phyloP scores from a whole-genome alignment of 2,797 vertebrate genomes.

The Gambelia wislizenii region DNA sequence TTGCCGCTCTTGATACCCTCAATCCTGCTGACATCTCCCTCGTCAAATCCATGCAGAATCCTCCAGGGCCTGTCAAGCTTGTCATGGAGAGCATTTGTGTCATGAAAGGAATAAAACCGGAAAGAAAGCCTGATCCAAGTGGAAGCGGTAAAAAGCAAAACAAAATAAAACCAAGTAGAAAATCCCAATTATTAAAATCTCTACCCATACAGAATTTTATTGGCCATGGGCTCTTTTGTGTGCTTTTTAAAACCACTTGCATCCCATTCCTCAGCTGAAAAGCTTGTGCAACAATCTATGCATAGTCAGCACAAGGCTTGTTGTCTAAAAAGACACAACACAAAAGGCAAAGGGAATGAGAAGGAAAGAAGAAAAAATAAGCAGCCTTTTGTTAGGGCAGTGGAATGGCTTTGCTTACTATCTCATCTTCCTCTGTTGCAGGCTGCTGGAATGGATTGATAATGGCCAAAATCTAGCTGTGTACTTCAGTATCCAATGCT shows the following conservation, averaged over 20 bases:
- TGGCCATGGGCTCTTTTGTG: neutral
- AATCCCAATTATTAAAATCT: neutral
- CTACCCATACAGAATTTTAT: neutral
- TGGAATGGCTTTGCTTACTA: neutral
- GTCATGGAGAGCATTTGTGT: constrained; percentile 97
- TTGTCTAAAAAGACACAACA: neutral
- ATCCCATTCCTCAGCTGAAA: neutral
- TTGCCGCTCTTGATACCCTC: constrained; percentile 90
- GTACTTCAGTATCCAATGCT: too few species aligned
- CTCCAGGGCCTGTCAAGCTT: constrained; percentile 90
- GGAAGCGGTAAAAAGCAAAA: constrained; percentile 84
- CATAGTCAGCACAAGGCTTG: neutral
- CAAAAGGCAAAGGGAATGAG: neutral
- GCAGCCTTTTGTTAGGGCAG: neutral
- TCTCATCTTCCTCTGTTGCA: neutral
- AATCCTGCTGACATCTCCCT: constrained; percentile 92
- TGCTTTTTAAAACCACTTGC: neutral
- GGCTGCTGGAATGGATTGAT: neutral
- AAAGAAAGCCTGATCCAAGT: constrained; percentile 91
- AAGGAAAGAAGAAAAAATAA: neutral
- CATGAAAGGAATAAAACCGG: constrained; percentile 91
- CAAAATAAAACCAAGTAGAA: neutral
- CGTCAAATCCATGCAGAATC: constrained; percentile 94
- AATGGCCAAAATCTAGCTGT: neutral
- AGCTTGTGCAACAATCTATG: neutral